Evolutionary conservation across 1,140 invertebrate species (phyloP).

Genomic region (Zaprionus davidi): DNA sequence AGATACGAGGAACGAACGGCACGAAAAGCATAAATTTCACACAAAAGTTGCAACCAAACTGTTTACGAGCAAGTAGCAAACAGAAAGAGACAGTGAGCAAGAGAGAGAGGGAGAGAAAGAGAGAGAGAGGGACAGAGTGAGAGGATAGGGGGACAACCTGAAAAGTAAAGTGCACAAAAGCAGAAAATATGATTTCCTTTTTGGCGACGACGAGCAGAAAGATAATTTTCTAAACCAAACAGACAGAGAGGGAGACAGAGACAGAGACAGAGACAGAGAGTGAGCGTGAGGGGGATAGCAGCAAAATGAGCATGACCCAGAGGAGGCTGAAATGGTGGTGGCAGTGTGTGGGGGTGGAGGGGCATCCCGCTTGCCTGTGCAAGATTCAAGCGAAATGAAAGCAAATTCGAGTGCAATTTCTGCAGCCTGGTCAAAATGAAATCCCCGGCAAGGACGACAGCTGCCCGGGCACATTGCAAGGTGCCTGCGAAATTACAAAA

Average conservation of each 20-base stretch:
- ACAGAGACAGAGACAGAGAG: not conserved
- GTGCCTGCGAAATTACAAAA: slow-evolving; percentile 77
- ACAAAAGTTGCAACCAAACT: slow-evolving; percentile 83
- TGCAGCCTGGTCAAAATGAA: slow-evolving; percentile 78
- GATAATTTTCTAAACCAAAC: slow-evolving; percentile 81
- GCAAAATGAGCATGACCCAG: slow-evolving; percentile 9
- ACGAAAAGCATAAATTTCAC: slow-evolving; percentile 80
- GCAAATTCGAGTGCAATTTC: slow-evolving; percentile 76
- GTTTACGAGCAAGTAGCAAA: slow-evolving; percentile 66
- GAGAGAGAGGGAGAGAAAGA: not conserved
- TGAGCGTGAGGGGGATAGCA: slow-evolving; percentile 9
- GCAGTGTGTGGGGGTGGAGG: not conserved
- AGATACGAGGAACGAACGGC: slow-evolving; percentile 60
- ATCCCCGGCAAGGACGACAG: slow-evolving; percentile 60
- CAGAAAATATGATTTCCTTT: slow-evolving; percentile 84
- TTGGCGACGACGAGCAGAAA: slow-evolving; percentile 83
- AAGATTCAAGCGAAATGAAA: slow-evolving; percentile 56
- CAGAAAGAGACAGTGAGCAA: not conserved
- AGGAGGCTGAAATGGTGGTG: not conserved
- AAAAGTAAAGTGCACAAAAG: slow-evolving; percentile 84
- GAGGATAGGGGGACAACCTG: slow-evolving; percentile 51
- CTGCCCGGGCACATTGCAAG: slow-evolving; percentile 54
- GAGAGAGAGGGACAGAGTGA: not conserved
- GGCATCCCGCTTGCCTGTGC: not conserved
- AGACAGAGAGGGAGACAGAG: slow-evolving; percentile 25